phyloP scores from a whole-genome alignment of 2,888 invertebrate genomes.

The Leptopilina myrica region DNA sequence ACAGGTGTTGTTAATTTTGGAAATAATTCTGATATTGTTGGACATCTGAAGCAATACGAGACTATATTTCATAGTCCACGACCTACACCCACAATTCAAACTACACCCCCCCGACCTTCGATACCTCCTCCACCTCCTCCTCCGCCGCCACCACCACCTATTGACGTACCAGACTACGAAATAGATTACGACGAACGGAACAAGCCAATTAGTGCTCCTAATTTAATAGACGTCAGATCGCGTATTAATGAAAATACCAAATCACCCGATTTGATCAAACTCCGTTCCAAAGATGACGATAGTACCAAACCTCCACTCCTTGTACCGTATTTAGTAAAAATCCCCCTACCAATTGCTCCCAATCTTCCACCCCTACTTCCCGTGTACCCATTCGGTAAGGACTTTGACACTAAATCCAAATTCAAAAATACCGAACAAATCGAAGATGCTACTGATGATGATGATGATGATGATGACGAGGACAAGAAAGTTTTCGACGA shows the following conservation, averaged over 20 bases:
- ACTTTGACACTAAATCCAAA: constrained; percentile 35
- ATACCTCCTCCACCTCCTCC: constrained; percentile 37
- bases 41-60: constrained; percentile 72
- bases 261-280: constrained; percentile 19
- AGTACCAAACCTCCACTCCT: constrained; percentile 54
- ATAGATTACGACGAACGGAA: neutral
- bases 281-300: constrained; percentile 19
- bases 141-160: neutral
- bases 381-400: constrained; percentile 45
- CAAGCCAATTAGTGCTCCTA: neutral
- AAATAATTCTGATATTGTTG: constrained; percentile 66
- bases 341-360: constrained; percentile 69
- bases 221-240: neutral
- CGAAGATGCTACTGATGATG: neutral
- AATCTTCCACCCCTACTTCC: constrained; percentile 61
- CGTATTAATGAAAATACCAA: constrained; percentile 4
- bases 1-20: constrained; percentile 74
- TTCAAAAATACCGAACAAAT: neutral
- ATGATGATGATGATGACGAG: constrained; percentile 3
- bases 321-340: constrained; percentile 66
- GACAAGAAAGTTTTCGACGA: neutral
- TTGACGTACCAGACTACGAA: neutral
- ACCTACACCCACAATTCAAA: constrained; percentile 33
- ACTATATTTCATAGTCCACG: constrained; percentile 66
- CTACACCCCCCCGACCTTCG: constrained; percentile 38